Evolutionary conservation across 2,113 vertebrate species (phyloP).

Genomic region (Pelodiscus sinensis): DNA sequence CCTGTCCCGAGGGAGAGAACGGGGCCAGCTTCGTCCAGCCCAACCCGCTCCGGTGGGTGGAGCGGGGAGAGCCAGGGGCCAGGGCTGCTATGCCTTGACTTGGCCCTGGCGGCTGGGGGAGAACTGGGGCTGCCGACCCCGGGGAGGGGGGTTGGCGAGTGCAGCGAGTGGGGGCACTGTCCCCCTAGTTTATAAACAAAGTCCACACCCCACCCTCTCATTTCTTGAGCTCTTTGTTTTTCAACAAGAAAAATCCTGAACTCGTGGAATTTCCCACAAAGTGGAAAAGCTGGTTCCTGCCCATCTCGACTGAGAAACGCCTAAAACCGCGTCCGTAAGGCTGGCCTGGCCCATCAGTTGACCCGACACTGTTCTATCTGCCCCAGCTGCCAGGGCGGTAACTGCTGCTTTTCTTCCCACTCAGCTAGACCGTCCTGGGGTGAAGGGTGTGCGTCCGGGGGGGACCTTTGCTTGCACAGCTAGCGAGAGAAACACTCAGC

Average conservation of each 20-base stretch:
- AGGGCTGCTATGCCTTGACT: too few relatives aligned
- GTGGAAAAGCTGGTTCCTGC: not conserved
- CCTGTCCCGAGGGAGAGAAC: too few relatives aligned
- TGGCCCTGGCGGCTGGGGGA: too few relatives aligned
- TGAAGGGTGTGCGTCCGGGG: not conserved
- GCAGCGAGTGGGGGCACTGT: too few relatives aligned
- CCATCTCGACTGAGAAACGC: not conserved
- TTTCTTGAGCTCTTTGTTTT: not conserved
- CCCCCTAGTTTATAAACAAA: too few relatives aligned
- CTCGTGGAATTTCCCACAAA: not conserved
- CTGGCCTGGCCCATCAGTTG: not conserved
- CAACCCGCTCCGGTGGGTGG: too few relatives aligned
- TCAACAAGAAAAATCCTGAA: not conserved
- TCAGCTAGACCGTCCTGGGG: not conserved
- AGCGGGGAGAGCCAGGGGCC: too few relatives aligned
- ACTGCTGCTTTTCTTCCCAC: not conserved
- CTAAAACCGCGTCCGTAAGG: not conserved
- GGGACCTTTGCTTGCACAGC: not conserved
- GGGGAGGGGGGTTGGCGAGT: too few relatives aligned
- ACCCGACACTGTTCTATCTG: not conserved
- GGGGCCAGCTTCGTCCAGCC: too few relatives aligned
- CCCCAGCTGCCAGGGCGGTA: not conserved
- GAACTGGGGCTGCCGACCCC: too few relatives aligned
- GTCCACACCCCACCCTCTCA: not conserved
- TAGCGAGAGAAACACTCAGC: not conserved